A percentile compares a stretch with the other conserved stretches of the same genome.
These are phyloP conservation scores for Amphipyra tragopoginis DNA, from an alignment of 2,888 invertebrate species.

Conservation along the genomic window DNA sequence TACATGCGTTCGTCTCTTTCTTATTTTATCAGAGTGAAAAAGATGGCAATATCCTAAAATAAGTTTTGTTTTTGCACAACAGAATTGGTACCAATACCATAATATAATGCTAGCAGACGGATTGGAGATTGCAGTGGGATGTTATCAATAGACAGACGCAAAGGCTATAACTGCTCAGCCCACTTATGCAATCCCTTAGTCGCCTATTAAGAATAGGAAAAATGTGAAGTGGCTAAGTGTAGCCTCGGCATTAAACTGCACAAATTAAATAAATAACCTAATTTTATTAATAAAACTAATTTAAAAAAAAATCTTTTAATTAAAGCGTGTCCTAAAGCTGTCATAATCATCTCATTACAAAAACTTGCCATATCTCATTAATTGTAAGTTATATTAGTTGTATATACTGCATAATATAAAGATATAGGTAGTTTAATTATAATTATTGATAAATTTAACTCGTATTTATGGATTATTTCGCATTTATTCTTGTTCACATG, in stretches of 20 bases:
- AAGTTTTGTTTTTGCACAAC: too few relatives aligned
- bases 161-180: too few relatives aligned
- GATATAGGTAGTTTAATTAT: neutral
- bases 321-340: neutral
- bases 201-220: too few relatives aligned
- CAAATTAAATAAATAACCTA: neutral
- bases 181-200: too few relatives aligned
- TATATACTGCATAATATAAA: slow-evolving; percentile 31
- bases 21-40: too few relatives aligned
- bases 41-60: too few relatives aligned
- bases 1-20: too few relatives aligned
- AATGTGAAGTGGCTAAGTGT: too few relatives aligned
- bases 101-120: too few relatives aligned
- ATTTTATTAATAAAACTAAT: neutral
- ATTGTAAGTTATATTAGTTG: slow-evolving; percentile 40
- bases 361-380: slow-evolving; percentile 50
- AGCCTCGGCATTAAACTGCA: neutral
- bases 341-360: slow-evolving; percentile 52
- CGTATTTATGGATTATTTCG: slow-evolving; percentile 30
- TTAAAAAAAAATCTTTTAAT: neutral
- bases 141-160: too few relatives aligned
- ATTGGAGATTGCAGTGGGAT: too few relatives aligned
- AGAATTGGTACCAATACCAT: too few relatives aligned
- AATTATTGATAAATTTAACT: neutral
- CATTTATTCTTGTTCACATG: neutral